Conservation (phyloP, 2,797 vertebrate species). For the Gambusia yucatana region DNA sequence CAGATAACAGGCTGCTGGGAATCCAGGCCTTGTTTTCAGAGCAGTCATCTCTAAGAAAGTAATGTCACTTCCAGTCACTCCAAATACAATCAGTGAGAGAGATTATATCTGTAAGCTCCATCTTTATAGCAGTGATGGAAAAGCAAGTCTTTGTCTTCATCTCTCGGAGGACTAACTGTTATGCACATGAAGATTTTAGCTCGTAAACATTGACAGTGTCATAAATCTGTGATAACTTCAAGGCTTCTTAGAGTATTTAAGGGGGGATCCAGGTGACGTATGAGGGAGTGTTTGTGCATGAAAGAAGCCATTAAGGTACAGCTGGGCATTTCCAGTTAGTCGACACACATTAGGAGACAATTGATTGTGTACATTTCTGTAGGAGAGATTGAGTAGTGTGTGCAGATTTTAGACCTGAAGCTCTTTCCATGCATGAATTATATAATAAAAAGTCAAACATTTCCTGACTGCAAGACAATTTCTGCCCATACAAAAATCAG, state of each 20-base stretch:
- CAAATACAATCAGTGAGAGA: constrained; percentile 55
- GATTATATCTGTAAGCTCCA: constrained; percentile 57
- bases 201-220: constrained; percentile 11
- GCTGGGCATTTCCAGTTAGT: constrained; percentile 22
- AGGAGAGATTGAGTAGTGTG: neutral
- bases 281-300: neutral
- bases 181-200: constrained; percentile 16
- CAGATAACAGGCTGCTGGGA: constrained; percentile 2
- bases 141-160: constrained; percentile 29
- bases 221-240: constrained; percentile 14
- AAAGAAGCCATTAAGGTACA: constrained; percentile 17
- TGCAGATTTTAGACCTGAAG: neutral
- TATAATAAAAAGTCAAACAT: neutral
- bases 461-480: neutral
- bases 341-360: neutral
- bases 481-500: neutral
- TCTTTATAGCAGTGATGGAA: constrained; percentile 56
- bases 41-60: constrained; percentile 19
- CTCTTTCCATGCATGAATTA: neutral
- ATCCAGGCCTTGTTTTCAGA: constrained; percentile 34
- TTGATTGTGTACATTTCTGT: constrained; percentile 1
- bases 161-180: constrained; percentile 19
- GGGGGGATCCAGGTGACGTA: constrained; percentile 8
- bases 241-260: constrained; percentile 5
- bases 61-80: constrained; percentile 53